Evolutionary conservation across 1,140 invertebrate species (phyloP).

Genomic region (Alviniconcha marisindica): DNA sequence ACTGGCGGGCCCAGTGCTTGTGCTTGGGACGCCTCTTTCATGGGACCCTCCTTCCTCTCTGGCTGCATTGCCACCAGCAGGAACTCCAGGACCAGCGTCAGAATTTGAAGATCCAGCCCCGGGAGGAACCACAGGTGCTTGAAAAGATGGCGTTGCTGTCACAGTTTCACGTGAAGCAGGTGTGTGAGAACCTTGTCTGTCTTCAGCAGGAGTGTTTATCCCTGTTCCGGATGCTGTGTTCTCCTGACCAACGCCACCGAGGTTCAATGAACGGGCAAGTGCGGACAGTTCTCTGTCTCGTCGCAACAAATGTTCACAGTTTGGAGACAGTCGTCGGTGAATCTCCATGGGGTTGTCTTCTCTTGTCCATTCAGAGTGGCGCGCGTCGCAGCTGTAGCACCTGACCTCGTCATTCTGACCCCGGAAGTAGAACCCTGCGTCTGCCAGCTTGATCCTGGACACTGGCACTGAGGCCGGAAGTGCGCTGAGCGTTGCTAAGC

Average conservation of each 20-base stretch:
- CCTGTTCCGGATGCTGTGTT: neutral
- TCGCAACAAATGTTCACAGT: conserved; percentile 31
- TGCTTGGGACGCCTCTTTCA: no score
- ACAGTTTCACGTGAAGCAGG: no score
- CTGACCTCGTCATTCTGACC: conserved; percentile 74
- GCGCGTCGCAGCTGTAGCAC: conserved; percentile 36
- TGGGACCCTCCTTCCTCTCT: no score
- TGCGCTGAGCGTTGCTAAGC: conserved; percentile 25
- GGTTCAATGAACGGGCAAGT: neutral
- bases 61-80: no score
- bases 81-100: no score
- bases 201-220: neutral
- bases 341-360: conserved; percentile 8
- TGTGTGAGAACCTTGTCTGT: neutral
- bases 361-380: conserved; percentile 10
- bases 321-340: conserved; percentile 27
- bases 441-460: conserved; percentile 26
- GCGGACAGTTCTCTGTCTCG: neutral
- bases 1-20: neutral
- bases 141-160: no score
- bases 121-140: no score
- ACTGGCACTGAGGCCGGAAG: conserved; percentile 7
- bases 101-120: no score
- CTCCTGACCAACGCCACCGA: no score
- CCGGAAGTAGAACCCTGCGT: conserved; percentile 88